Base-by-base conservation (phyloP, 2,888 invertebrate genomes). In the Hyposoter dolosus region DNA sequence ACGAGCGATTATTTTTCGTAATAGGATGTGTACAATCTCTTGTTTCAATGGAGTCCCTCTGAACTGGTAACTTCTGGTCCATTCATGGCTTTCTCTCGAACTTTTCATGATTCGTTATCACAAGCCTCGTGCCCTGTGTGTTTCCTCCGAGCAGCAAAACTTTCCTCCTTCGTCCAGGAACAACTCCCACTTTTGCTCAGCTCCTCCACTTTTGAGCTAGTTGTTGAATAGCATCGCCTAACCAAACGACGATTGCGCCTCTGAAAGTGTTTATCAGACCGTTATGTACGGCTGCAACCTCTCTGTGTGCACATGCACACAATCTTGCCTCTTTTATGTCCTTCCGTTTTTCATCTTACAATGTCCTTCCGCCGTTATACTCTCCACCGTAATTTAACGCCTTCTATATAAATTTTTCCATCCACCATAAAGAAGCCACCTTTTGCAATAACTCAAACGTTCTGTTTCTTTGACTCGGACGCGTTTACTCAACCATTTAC, bases 121-220 rank as follows among this genome's bases (percentile, higher is more conserved):
- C 32, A 47, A 66, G n/a, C 32, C 35, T 32, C 32, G 66, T 66
- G 47, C 28, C 66, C 60, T 45, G 40, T 19, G 10, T 1, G n/a
- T 69, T 79, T 69, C 69, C 69, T 79, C 69, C n/a, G 40, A 43
- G 68, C 68, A 43, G 53, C 68, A 69, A 69, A 78, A 78, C 40
- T 78, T 78, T 50, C 77, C 66, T 63, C 40, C 1, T 10, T 9
- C 9, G 40, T 40, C 35, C 35, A 63, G 35, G 40, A n/a, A n/a
- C n/a, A n/a, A n/a, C n/a, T n/a, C n/a, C n/a, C n/a, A n/a, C n/a
- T n/a, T n/a, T n/a, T n/a, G n/a, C n/a, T n/a, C n/a, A n/a, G n/a
- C n/a, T n/a, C n/a, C n/a, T n/a, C n/a, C n/a, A n/a, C n/a, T 89
- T 90, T 90, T 87, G 89, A 90, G 89, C 90, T 66, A 91, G 91